Percentiles rank a stretch among this genome's conserved stretches.
Evolutionary conservation across 2,888 invertebrate genomes (phyloP).

Genomic region (Eupelmus urozonus): DNA sequence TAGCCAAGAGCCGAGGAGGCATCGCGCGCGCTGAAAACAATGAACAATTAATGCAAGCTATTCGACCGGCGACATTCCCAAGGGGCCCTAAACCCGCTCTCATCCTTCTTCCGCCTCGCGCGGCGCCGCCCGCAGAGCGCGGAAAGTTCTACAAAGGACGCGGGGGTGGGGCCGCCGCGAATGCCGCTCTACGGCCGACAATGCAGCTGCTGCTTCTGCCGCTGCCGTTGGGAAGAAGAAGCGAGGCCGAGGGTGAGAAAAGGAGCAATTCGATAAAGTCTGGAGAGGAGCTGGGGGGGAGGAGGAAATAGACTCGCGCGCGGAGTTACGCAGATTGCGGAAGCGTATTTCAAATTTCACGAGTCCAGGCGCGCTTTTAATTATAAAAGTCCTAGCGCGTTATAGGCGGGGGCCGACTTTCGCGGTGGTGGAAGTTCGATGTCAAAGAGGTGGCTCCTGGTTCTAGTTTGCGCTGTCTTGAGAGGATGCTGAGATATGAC

Average conservation of each 20-base stretch:
- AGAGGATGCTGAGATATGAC: too few relatives aligned
- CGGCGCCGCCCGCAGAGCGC: background rate
- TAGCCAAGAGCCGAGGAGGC: too few relatives aligned
- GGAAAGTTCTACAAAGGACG: constrained; percentile 56
- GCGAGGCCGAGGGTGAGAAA: background rate
- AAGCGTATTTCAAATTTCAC: constrained; percentile 55
- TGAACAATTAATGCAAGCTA: constrained; percentile 73
- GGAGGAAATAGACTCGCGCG: background rate
- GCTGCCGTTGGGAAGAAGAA: constrained; percentile 6
- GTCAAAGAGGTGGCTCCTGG: background rate
- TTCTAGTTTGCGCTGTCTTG: background rate
- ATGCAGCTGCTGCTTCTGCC: background rate
- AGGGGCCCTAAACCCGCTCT: constrained; percentile 19
- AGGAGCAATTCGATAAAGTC: constrained; percentile 39
- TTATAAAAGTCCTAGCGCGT: constrained; percentile 52
- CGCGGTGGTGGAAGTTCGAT: constrained; percentile 7
- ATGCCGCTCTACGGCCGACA: constrained; percentile 1
- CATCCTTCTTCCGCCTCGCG: background rate
- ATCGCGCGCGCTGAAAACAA: constrained; percentile 70
- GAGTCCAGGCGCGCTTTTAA: constrained; percentile 38
- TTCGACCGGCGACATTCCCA: constrained; percentile 66
- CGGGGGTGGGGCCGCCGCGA: constrained; percentile 23
- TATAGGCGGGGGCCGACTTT: constrained; percentile 28
- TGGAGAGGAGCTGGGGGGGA: background rate
- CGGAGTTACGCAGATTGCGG: constrained; percentile 54